Percentiles rank a stretch among this genome's conserved stretches.
Evolutionary conservation across 2,113 vertebrate genomes (phyloP).

Genomic region (Chaenocephalus aceratus): DNA sequence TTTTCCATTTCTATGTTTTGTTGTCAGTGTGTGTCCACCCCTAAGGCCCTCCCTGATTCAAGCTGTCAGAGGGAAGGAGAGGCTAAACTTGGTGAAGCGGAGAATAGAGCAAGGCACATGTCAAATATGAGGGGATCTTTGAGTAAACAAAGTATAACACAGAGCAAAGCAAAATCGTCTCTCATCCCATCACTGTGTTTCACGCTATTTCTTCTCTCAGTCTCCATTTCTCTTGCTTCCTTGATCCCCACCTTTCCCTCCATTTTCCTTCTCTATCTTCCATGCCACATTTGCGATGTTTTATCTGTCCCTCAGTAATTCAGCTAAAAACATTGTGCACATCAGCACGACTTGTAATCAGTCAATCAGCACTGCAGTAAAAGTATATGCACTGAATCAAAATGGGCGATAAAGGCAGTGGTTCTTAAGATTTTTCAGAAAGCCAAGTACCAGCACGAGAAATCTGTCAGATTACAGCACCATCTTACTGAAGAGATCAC

Average conservation of each 20-base stretch:
- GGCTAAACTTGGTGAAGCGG: constrained; percentile 78
- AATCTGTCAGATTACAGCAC: constrained; percentile 15
- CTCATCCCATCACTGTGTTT: constrained; percentile 67
- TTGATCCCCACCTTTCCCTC: constrained; percentile 37
- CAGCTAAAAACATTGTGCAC: constrained; percentile 36
- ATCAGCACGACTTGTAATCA: constrained; percentile 61
- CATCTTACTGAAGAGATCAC: constrained; percentile 30
- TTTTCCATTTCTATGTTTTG: constrained; percentile 49
- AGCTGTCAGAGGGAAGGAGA: constrained; percentile 77
- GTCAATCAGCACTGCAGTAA: constrained; percentile 48
- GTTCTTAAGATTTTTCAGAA: constrained; percentile 38
- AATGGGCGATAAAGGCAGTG: constrained; percentile 46
- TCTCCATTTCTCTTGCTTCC: constrained; percentile 31
- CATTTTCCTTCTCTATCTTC: constrained; percentile 29
- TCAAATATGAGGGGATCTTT: constrained; percentile 79
- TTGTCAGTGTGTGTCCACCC: constrained; percentile 64
- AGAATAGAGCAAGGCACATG: constrained; percentile 81
- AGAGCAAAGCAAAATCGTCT: constrained; percentile 71
- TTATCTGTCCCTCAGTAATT: constrained; percentile 57
- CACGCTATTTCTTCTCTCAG: constrained; percentile 50
- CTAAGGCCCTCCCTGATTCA: constrained; percentile 61
- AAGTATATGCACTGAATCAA: constrained; percentile 30
- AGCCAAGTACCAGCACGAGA: constrained; percentile 28
- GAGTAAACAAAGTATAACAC: constrained; percentile 81
- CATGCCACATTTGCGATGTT: constrained; percentile 37